Evolutionary conservation across 2,888 invertebrate species (phyloP), one percentile per base, ranked within the genome.

Genomic region (Caenorhabditis wallacei): DNA sequence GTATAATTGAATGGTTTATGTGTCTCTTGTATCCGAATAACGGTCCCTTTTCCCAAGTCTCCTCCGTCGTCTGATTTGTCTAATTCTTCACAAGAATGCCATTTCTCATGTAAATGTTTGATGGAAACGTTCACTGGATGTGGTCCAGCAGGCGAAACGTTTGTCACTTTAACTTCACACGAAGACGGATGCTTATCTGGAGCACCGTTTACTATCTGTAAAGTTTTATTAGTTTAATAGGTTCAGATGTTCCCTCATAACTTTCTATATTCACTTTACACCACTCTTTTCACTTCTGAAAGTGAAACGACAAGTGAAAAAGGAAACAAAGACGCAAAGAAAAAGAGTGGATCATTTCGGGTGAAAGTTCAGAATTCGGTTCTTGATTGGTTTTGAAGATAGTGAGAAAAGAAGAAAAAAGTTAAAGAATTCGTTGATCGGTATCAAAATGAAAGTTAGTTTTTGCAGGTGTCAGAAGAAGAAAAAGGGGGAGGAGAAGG

Each of bases 91-190:
- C 54, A 72, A 10, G 78, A 82, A 40, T 64, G 72, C 68, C 68
- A 82, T 69, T 69, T 68, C 57, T 82, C 78, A 53, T 82, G 82
- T 16, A 68, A 35, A 54, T 82, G 82, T 72, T 80, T 83, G 59
- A 83, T 83, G 18, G 83, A 83, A 54, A 83, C 83, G 69, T 83
- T 83, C 0, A 83, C 75, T 35, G 83, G 83, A 48, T 80, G 79
- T 0, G 80, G 79, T 63, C 80, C 80, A 53, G 64, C 61, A 30
- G 82, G 76, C n/a, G 78, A 66, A 20, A 82, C 63, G 69, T 83
- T 83, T 22, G 80, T 80, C 46, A 83, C 71, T 71, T 83, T 83
- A 1, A 83, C 83, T 75, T 83, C 75, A 56, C 83, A 83, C 35
- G 79, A 66, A 13, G 79, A 74, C 57, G 83, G 83, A 64, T 83